A percentile compares a stretch with the other conserved stretches of the same genome.
Conservation (phyloP, 1,140 invertebrate genomes). For the Drosophila nannoptera region DNA sequence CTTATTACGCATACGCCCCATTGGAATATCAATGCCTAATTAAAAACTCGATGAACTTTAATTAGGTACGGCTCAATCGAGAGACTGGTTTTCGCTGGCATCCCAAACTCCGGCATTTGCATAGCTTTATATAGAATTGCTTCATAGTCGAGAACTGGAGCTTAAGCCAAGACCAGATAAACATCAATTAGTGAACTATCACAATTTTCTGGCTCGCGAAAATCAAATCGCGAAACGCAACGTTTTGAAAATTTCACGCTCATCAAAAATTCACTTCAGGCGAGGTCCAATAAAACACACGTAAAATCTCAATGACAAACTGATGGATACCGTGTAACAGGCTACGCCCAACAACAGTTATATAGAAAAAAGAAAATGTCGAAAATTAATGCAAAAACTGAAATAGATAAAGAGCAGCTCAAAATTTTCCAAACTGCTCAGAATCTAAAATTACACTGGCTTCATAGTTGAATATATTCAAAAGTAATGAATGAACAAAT, state of each 20-base stretch:
- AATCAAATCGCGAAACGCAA: constrained; percentile 2
- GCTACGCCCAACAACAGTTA: too few relatives aligned
- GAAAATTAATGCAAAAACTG: too few relatives aligned
- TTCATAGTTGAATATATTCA: too few relatives aligned
- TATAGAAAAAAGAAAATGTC: too few relatives aligned
- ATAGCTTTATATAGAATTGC: constrained; percentile 2
- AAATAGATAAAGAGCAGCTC: too few relatives aligned
- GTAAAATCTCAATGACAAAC: background rate
- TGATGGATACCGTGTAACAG: constrained; percentile 2
- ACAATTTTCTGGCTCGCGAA: constrained; percentile 6
- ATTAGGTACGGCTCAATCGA: constrained; percentile 33
- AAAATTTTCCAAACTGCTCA: background rate
- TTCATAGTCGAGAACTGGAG: constrained; percentile 18
- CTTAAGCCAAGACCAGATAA: constrained; percentile 8
- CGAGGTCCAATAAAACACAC: constrained; percentile 9
- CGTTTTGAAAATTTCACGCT: constrained; percentile 32
- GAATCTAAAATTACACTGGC: background rate
- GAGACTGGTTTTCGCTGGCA: constrained; percentile 34
- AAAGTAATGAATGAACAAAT: background rate
- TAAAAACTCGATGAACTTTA: constrained; percentile 32
- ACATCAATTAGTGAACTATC: constrained; percentile 5
- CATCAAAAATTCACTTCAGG: constrained; percentile 56
- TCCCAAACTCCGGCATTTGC: constrained; percentile 32
- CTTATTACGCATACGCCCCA: constrained; percentile 45
- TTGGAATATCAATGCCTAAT: constrained; percentile 30